Conservation (phyloP, 2,797 vertebrate species). For the Sciaenops ocellatus region DNA sequence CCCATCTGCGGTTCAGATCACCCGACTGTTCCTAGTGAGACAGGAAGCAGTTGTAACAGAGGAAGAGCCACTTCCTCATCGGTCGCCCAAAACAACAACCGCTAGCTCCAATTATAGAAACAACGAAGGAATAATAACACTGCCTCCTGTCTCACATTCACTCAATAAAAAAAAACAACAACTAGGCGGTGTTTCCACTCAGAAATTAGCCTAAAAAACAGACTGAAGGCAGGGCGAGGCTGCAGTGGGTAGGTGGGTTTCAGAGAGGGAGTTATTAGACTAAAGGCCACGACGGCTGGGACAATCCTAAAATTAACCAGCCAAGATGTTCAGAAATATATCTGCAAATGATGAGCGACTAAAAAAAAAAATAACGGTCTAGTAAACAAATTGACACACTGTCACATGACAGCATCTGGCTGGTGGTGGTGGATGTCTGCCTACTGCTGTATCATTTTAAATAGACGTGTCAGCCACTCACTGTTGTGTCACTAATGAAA, state of each 20-base stretch:
- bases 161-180: slow-evolving; percentile 25
- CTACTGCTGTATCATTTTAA: not conserved
- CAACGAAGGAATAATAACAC: slow-evolving; percentile 55
- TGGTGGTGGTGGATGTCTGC: not conserved
- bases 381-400: not conserved
- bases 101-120: slow-evolving; percentile 73
- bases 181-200: slow-evolving; percentile 58
- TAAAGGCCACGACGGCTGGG: not conserved
- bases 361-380: not conserved
- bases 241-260: slow-evolving; percentile 9
- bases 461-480: not conserved
- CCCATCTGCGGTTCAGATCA: slow-evolving; percentile 32
- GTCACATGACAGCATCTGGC: not conserved
- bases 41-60: slow-evolving; percentile 81
- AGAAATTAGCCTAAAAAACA: slow-evolving; percentile 2
- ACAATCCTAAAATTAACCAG: slow-evolving; percentile 20
- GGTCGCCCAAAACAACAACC: slow-evolving; percentile 72
- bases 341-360: not conserved
- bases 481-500: no score
- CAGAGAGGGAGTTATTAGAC: slow-evolving; percentile 15
- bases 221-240: slow-evolving; percentile 9
- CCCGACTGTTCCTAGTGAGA: slow-evolving; percentile 73
- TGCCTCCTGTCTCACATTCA: slow-evolving; percentile 31
- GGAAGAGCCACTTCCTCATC: slow-evolving; percentile 86
- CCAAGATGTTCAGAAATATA: not conserved